These are phyloP conservation scores for Entomyzon cyanotis DNA, from an alignment of 2,113 vertebrate genomes.

Conservation along the genomic window DNA sequence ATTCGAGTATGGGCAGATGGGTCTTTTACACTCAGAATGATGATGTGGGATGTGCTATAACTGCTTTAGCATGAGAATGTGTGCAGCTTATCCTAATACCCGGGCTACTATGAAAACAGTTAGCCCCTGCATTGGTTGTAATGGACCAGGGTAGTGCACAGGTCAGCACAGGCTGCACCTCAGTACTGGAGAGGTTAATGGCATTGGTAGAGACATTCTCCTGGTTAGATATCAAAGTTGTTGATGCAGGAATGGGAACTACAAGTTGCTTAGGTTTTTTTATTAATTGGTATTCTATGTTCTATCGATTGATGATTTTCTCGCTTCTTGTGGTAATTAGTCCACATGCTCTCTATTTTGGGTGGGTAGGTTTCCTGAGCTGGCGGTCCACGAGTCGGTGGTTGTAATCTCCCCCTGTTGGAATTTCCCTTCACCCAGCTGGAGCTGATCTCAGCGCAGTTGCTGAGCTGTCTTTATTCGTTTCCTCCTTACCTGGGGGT, in stretches of 20 bases:
- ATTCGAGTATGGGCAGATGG: neutral
- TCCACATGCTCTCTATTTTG: neutral
- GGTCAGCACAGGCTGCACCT: neutral
- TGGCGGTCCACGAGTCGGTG: neutral
- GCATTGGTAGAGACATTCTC: neutral
- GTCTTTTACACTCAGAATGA: neutral
- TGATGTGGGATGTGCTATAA: neutral
- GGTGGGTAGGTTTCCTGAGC: neutral
- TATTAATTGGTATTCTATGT: neutral
- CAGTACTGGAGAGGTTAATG: neutral
- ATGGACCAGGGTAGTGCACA: accelerated
- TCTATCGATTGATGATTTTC: accelerated
- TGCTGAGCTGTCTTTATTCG: neutral
- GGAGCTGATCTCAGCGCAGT: neutral
- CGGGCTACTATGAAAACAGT: neutral
- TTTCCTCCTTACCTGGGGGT: neutral
- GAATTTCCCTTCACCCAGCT: neutral
- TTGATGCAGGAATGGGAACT: neutral
- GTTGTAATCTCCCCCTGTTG: too few species aligned
- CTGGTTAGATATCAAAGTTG: neutral
- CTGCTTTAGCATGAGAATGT: neutral
- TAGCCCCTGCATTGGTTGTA: neutral
- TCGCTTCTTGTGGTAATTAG: accelerated
- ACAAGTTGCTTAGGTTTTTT: neutral
- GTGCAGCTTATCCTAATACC: too few species aligned